Percentiles rank a stretch among this genome's conserved stretches.
phyloP scores from a whole-genome alignment of 92 coral and sea anemone genomes.

The Zoanthus sociatus region DNA sequence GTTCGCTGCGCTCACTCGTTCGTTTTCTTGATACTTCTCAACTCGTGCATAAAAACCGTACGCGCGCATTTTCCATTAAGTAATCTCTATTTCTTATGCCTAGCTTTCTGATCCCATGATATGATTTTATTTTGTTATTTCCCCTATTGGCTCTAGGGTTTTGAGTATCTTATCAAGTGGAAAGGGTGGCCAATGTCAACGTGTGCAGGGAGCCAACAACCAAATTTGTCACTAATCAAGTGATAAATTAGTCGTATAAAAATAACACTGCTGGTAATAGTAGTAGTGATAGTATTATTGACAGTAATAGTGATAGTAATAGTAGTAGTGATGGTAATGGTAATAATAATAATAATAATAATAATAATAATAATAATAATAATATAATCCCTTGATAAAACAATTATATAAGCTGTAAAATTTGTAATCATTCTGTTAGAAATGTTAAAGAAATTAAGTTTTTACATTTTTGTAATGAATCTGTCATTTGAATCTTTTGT shows the following conservation, averaged over 20 bases:
- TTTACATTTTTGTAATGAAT: constrained; percentile 12
- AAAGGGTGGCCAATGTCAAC: background rate
- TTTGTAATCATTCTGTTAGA: background rate
- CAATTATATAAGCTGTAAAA: background rate
- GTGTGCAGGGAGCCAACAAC: constrained; percentile 6
- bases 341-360: background rate
- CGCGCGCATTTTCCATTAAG: too few species aligned
- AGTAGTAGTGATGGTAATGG: background rate
- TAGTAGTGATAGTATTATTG: background rate
- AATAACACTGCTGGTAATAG: background rate
- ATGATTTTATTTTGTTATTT: background rate
- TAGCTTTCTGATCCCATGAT: background rate
- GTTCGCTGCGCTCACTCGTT: too few species aligned
- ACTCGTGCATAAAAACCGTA: too few species aligned
- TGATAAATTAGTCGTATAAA: background rate
- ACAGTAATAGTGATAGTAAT: background rate
- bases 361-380: background rate
- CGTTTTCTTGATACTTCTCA: too few species aligned
- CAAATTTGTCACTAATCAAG: background rate
- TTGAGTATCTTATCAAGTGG: constrained; percentile 1
- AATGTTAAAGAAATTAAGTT: constrained; percentile 41
- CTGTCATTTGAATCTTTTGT: background rate
- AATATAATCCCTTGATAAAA: background rate
- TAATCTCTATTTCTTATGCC: background rate
- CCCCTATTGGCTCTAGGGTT: constrained; percentile 2